A percentile compares a stretch with the other conserved stretches of the same genome.
Evolutionary conservation across 1,140 invertebrate genomes (phyloP).

Genomic region (Acromyrmex charruanus): DNA sequence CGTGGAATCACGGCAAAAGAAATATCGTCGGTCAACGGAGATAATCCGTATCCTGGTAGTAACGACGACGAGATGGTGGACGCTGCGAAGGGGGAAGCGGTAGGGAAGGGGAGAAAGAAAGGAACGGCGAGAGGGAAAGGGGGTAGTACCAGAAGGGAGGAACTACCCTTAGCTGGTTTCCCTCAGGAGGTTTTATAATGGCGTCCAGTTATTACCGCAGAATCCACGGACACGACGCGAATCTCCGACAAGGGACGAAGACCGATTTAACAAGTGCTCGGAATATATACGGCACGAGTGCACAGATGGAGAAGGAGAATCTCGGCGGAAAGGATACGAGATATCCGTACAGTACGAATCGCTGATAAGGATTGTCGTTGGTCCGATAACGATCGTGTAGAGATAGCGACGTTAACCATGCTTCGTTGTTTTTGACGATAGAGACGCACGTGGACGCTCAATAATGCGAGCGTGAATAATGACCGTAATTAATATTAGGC

Average conservation of each 20-base stretch:
- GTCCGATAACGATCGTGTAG: conserved; percentile 29
- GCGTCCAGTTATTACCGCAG: conserved; percentile 86
- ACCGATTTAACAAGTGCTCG: conserved; percentile 82
- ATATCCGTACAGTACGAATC: conserved; percentile 54
- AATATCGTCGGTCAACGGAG: conserved; percentile 85
- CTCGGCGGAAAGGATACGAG: conserved; percentile 54
- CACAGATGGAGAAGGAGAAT: neutral
- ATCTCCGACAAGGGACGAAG: conserved; percentile 83
- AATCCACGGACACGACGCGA: conserved; percentile 85
- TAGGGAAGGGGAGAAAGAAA: conserved; percentile 42
- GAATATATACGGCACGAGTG: conserved; percentile 74
- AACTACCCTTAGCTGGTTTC: conserved; percentile 85
- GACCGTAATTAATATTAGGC: conserved; percentile 60
- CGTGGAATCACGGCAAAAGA: conserved; percentile 79
- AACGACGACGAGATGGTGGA: conserved; percentile 81
- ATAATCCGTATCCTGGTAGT: conserved; percentile 86
- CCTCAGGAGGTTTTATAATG: conserved; percentile 86
- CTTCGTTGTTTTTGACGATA: conserved; percentile 42
- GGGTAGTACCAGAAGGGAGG: conserved; percentile 63
- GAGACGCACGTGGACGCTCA: conserved; percentile 41
- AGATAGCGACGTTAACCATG: conserved; percentile 7
- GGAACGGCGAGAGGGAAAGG: neutral
- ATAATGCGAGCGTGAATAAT: conserved; percentile 55
- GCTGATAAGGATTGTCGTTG: conserved; percentile 45
- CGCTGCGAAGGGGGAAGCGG: conserved; percentile 50